Conservation (phyloP, 1,140 invertebrate genomes). For the Sarcophaga bullata region DNA sequence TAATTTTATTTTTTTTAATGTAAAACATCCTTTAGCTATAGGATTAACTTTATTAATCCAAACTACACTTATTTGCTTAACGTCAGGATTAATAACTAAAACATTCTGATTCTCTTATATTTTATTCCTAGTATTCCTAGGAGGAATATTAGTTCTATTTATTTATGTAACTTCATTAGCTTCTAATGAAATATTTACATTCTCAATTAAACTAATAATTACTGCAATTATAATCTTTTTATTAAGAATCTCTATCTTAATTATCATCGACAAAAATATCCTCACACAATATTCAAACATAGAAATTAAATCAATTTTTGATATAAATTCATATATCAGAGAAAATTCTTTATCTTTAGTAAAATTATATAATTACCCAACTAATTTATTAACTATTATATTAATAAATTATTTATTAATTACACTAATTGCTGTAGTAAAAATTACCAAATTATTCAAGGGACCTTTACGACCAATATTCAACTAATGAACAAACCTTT, state of each 20-base stretch:
- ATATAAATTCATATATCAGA: no score
- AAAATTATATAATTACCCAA: slow-evolving; percentile 67
- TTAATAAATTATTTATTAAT: slow-evolving; percentile 69
- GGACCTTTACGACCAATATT: slow-evolving; percentile 65
- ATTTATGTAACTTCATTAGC: slow-evolving; percentile 70
- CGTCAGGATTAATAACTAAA: not conserved
- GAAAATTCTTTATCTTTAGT: slow-evolving; percentile 7
- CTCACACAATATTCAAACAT: no score
- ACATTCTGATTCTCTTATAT: slow-evolving; percentile 26
- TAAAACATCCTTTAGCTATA: slow-evolving; percentile 68
- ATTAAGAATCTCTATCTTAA: slow-evolving; percentile 50
- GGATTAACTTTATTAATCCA: slow-evolving; percentile 67
- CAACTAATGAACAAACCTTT: not conserved
- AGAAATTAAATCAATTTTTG: no score
- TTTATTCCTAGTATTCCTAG: slow-evolving; percentile 52
- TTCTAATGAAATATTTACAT: slow-evolving; percentile 69
- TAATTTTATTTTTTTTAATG: slow-evolving; percentile 64
- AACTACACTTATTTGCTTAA: slow-evolving; percentile 66
- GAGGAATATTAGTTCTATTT: slow-evolving; percentile 70
- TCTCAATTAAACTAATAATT: slow-evolving; percentile 54
- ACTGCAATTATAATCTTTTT: slow-evolving; percentile 51
- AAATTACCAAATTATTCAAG: slow-evolving; percentile 66
- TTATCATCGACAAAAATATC: no score
- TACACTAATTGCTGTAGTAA: slow-evolving; percentile 66
- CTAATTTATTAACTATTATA: slow-evolving; percentile 65